Evolutionary conservation across 2,888 invertebrate genomes (phyloP).

Genomic region (Sinodicranocentrus sp.): DNA sequence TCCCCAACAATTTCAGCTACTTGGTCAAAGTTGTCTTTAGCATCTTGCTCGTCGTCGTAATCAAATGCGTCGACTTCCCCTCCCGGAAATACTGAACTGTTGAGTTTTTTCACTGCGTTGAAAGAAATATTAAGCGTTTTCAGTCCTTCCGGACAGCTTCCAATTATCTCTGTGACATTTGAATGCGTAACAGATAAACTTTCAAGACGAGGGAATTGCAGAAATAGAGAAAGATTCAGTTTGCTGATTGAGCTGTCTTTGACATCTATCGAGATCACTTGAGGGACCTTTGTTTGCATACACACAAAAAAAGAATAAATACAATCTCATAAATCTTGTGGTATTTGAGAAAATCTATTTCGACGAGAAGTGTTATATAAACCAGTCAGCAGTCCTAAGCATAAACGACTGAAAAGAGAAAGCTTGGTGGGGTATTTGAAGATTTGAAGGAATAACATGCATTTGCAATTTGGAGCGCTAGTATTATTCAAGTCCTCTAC

Average conservation of each 20-base stretch:
- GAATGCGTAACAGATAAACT: slow-evolving; percentile 60
- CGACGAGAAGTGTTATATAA: too few species aligned
- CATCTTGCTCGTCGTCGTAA: not conserved
- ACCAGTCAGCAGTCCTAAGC: too few species aligned
- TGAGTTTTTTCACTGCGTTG: slow-evolving; percentile 51
- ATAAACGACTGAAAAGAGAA: too few species aligned
- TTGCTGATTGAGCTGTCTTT: slow-evolving; percentile 54
- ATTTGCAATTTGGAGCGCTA: too few species aligned
- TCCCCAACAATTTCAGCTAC: too few species aligned
- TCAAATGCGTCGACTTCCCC: not conserved
- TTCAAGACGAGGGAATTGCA: slow-evolving; percentile 44
- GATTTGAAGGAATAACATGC: too few species aligned
- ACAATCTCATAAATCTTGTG: slow-evolving; percentile 24
- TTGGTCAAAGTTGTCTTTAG: too few species aligned
- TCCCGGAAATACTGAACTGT: slow-evolving; percentile 43
- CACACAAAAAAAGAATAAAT: not conserved
- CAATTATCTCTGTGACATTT: slow-evolving; percentile 51
- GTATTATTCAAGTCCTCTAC: too few species aligned
- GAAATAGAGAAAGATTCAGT: slow-evolving; percentile 53
- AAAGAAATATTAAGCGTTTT: slow-evolving; percentile 60
- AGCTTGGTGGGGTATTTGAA: too few species aligned
- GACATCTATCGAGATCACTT: slow-evolving; percentile 52
- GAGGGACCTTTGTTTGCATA: slow-evolving; percentile 28
- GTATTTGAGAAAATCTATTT: not conserved
- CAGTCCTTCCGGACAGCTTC: slow-evolving; percentile 40